phyloP scores from a whole-genome alignment of 2,888 invertebrate species.

The Neoscelio sp. region DNA sequence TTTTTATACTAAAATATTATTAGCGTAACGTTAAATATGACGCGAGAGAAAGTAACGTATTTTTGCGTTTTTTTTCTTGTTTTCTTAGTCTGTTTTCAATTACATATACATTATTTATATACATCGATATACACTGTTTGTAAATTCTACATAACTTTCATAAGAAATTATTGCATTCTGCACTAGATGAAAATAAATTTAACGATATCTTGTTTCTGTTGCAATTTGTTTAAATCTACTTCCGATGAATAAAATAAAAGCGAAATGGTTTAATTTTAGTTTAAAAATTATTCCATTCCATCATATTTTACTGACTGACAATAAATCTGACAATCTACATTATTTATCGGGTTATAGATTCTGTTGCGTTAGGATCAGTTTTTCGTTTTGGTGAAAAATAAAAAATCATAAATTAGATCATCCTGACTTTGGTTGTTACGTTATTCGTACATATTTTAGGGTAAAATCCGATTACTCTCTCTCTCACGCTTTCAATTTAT shows the following conservation, averaged over 20 bases:
- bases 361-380: too few relatives aligned
- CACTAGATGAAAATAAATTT: neutral
- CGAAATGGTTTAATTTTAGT: too few relatives aligned
- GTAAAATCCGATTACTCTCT: slow-evolving; percentile 50
- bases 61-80: slow-evolving; percentile 36
- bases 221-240: neutral
- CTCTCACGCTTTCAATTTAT: slow-evolving; percentile 37
- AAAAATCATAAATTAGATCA: too few relatives aligned
- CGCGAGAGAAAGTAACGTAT: slow-evolving; percentile 69
- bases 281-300: too few relatives aligned
- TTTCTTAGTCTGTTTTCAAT: slow-evolving; percentile 20
- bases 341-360: too few relatives aligned
- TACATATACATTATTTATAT: slow-evolving; percentile 59
- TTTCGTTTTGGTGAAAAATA: too few relatives aligned
- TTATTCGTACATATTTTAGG: slow-evolving; percentile 10
- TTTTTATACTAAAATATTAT: slow-evolving; percentile 32
- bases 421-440: slow-evolving; percentile 14
- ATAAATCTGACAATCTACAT: too few relatives aligned
- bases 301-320: too few relatives aligned
- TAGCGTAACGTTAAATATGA: slow-evolving; percentile 69
- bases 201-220: neutral
- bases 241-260: too few relatives aligned
- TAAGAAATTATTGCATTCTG: neutral
- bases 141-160: neutral
- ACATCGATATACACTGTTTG: slow-evolving; percentile 44